A percentile compares a stretch with the other conserved stretches of the same genome.
Conservation (phyloP, 1,140 invertebrate species). For the Oryctes rhinoceros region DNA sequence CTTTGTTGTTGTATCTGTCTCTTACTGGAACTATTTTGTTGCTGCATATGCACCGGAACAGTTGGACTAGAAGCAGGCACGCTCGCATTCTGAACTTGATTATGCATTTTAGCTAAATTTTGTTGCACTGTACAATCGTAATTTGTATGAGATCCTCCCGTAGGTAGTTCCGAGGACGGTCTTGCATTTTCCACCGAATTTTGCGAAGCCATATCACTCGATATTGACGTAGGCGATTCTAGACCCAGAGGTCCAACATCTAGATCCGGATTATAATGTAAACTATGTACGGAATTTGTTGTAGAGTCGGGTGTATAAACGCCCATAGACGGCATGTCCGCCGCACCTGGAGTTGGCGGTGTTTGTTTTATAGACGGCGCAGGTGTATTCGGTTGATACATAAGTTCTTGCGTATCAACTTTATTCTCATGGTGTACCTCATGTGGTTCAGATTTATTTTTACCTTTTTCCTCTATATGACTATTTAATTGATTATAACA, state of each 20-base stretch:
- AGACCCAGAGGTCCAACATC: slow-evolving; percentile 84
- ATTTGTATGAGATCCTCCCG: slow-evolving; percentile 62
- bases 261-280: slow-evolving; percentile 81
- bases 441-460: slow-evolving; percentile 8
- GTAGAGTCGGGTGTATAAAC: slow-evolving; percentile 86
- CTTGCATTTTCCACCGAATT: slow-evolving; percentile 74
- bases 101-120: slow-evolving; percentile 64
- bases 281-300: slow-evolving; percentile 83
- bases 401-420: slow-evolving; percentile 43
- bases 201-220: slow-evolving; percentile 82
- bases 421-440: background rate
- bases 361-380: slow-evolving; percentile 64
- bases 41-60: slow-evolving; percentile 51
- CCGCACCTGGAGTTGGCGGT: slow-evolving; percentile 65
- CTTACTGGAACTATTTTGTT: slow-evolving; percentile 53
- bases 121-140: slow-evolving; percentile 70
- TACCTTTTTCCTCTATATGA: slow-evolving; percentile 37
- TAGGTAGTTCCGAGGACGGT: slow-evolving; percentile 61
- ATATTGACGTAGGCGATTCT: slow-evolving; percentile 87
- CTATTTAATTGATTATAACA: slow-evolving; percentile 5
- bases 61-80: slow-evolving; percentile 57
- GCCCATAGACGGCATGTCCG: slow-evolving; percentile 78
- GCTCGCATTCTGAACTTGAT: slow-evolving; percentile 58
- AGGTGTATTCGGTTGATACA: slow-evolving; percentile 52
- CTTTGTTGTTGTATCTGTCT: slow-evolving; percentile 57